Base-by-base conservation (phyloP, 2,797 vertebrate species). In the Decapterus maruadsi region DNA sequence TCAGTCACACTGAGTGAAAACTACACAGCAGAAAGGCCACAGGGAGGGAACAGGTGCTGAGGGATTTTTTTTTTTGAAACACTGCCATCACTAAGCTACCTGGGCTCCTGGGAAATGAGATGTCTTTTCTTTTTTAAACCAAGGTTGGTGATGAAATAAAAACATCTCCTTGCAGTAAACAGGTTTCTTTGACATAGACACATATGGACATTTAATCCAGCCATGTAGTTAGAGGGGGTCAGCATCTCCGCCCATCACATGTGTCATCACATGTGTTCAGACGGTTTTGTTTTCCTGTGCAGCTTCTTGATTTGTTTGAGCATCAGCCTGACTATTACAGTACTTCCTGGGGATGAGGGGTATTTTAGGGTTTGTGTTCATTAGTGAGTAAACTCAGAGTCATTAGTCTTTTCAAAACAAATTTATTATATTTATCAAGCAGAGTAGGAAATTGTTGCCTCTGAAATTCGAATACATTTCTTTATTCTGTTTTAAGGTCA, bases 31-130 rank as follows among this genome's bases (percentile, higher is more conserved):
- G 53, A 65, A 56, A 72, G 57, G 48, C 77, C 31, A 1, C 2
- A 2, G 43, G 61, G 58, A 67, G 12, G 12, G 45, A 34, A 40
- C 22, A 0, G 57, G 51, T 68, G 51, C 67, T 58, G 4, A 40
- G 83, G 72, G 84, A 78, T 16, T 20, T 26, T 26, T 26, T 26
- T 53, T 12, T 80, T 70, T 61, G 43, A 57, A 75, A 68, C 53
- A 3, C 43, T 66, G 64, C 54, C 62, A 73, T 81, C 72, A 34
- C 85, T 82, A 82, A 63, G 87, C 59, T 72, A 85, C 87, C 48
- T 56, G 38, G 50, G 22, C 85, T 84, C 78, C 40, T 51, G 86
- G 81, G 83, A 78, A 60, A 76, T 64, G 1, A 50, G 67, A 57
- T 60, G 45, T 14, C 17, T 40, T 46, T 38, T 57, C 42, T 63